These are phyloP conservation scores for Pristionchus maxplancki DNA, from an alignment of 2,888 invertebrate species.

Conservation along the genomic window DNA sequence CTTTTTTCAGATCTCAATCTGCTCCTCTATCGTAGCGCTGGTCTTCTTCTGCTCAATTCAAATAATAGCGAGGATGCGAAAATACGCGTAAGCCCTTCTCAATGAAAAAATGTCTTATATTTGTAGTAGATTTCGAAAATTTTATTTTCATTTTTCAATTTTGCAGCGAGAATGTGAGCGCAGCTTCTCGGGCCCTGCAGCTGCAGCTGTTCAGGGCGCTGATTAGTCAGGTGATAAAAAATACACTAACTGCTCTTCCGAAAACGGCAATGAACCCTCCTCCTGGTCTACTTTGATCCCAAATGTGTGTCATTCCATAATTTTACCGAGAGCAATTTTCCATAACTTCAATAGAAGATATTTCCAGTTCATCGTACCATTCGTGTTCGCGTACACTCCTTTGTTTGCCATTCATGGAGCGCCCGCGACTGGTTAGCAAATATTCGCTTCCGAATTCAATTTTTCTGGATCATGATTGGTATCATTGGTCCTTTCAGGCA, in stretches of 20 bases:
- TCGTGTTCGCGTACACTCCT: not conserved
- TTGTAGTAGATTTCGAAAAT: too few species aligned
- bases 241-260: too few species aligned
- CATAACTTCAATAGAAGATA: too few species aligned
- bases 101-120: too few species aligned
- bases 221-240: not conserved
- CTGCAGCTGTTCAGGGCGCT: not conserved
- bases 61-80: not conserved
- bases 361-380: not conserved
- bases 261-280: too few species aligned
- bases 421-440: not conserved
- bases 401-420: not conserved
- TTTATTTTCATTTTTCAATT: too few species aligned
- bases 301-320: too few species aligned
- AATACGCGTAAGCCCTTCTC: not conserved
- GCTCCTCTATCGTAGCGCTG: not conserved
- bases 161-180: not conserved
- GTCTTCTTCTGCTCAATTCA: not conserved
- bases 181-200: not conserved
- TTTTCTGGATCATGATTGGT: too few species aligned
- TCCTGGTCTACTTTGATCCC: too few species aligned
- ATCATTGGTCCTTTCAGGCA: not conserved
- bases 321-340: not conserved
- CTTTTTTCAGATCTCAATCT: not conserved
- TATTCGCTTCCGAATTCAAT: not conserved